A percentile compares a stretch with the other conserved stretches of the same genome.
Conservation (phyloP, 1,140 invertebrate genomes). For the Drosophila obscura region DNA sequence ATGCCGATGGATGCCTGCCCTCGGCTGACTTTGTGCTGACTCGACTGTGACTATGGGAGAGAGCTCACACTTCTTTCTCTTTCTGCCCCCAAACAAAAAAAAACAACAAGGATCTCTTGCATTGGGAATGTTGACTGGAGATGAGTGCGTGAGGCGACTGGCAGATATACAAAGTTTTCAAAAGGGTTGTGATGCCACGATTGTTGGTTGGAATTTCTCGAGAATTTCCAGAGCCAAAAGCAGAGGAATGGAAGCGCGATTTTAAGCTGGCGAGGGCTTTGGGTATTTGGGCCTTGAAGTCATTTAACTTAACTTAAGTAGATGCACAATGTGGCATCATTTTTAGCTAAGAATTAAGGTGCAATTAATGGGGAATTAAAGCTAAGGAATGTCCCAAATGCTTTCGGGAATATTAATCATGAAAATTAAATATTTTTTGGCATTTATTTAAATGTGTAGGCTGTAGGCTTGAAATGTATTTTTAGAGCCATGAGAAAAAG, state of each 20-base stretch:
- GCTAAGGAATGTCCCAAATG: no score
- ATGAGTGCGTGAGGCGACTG: slow-evolving; percentile 20
- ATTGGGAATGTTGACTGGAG: slow-evolving; percentile 9
- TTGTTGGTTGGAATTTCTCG: no score
- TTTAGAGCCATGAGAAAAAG: no score
- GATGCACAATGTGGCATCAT: no score
- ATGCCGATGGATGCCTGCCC: slow-evolving; percentile 22
- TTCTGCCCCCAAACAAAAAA: slow-evolving; percentile 10
- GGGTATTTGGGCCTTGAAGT: not conserved
- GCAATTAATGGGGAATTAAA: not conserved
- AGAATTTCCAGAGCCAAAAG: no score
- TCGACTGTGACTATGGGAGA: slow-evolving; percentile 17
- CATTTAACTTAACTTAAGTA: no score
- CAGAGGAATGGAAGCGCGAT: no score
- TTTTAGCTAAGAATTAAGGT: not conserved
- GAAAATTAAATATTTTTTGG: no score
- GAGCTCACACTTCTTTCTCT: not conserved
- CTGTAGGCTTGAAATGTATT: no score
- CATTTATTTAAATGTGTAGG: no score
- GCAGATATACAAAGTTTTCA: not conserved
- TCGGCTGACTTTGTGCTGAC: slow-evolving; percentile 63
- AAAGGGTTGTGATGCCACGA: not conserved
- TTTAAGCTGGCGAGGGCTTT: no score
- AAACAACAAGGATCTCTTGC: not conserved
- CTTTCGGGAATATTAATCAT: no score